Evolutionary conservation across 1,140 invertebrate genomes (phyloP).

Genomic region (Diprion similis): DNA sequence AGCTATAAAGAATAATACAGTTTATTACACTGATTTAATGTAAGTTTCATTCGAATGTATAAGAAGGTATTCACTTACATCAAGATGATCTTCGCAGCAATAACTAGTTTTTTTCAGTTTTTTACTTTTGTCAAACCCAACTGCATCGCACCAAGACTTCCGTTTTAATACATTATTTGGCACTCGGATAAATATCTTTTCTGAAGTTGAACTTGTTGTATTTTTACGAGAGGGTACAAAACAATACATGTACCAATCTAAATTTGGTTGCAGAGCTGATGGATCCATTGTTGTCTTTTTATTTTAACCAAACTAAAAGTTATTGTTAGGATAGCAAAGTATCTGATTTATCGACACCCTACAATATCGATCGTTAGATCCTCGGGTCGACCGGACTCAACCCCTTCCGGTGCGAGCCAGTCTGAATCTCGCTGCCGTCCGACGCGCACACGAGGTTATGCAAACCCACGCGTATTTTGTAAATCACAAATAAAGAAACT

Average conservation of each 20-base stretch:
- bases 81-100: slow-evolving; percentile 2
- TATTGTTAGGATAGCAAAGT: neutral
- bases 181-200: neutral
- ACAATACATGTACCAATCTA: slow-evolving; percentile 3
- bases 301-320: neutral
- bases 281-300: neutral
- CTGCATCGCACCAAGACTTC: neutral
- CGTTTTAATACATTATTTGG: neutral
- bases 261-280: neutral
- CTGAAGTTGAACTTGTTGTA: neutral
- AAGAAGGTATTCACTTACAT: neutral
- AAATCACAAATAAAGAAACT: too few relatives aligned
- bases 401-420: too few relatives aligned
- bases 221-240: neutral
- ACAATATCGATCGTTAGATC: too few relatives aligned
- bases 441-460: too few relatives aligned
- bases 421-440: too few relatives aligned
- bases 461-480: too few relatives aligned
- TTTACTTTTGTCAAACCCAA: too few relatives aligned
- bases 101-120: slow-evolving; percentile 3
- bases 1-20: neutral
- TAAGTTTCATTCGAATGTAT: neutral
- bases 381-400: too few relatives aligned
- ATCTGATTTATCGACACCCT: too few relatives aligned
- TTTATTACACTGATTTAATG: neutral